Evolutionary conservation across 2,113 vertebrate genomes (phyloP).

Genomic region (Bambusicola thoracicus): DNA sequence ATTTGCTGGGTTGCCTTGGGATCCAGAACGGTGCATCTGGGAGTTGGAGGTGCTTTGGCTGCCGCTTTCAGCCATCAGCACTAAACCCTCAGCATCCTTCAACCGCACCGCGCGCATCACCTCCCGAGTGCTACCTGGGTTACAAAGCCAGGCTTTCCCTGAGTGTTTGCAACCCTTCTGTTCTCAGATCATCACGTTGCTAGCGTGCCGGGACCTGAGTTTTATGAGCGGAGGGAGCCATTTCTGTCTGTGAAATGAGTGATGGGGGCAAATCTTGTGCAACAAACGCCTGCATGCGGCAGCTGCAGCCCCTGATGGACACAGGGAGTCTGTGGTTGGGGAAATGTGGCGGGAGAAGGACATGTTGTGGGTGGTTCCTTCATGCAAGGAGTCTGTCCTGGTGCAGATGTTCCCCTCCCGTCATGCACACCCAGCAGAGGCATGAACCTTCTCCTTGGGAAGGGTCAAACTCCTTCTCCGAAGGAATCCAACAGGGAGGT

Average conservation of each 20-base stretch:
- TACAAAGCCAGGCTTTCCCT: neutral
- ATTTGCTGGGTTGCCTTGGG: fast-evolving
- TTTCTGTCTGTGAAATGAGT: neutral
- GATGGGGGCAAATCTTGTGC: neutral
- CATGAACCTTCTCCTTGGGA: neutral
- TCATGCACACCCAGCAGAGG: neutral
- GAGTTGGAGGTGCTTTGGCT: fast-evolving
- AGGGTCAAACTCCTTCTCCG: neutral
- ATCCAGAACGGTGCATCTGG: neutral
- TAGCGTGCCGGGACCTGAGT: neutral
- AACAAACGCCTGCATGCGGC: neutral
- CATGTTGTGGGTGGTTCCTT: neutral
- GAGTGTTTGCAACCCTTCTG: neutral
- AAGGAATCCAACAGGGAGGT: constrained; percentile 29
- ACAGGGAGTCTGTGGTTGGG: fast-evolving
- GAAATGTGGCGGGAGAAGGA: neutral
- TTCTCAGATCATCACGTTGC: neutral
- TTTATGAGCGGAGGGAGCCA: neutral
- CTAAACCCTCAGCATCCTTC: neutral
- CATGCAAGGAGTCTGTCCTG: neutral
- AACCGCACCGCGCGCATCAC: neutral
- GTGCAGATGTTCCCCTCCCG: neutral
- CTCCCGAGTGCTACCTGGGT: neutral
- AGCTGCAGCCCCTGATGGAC: fast-evolving
- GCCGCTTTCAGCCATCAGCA: neutral